Percentiles rank a stretch among this genome's conserved stretches.
Evolutionary conservation across 1,140 invertebrate species (phyloP).

Genomic region (Brachionus koreanus): DNA sequence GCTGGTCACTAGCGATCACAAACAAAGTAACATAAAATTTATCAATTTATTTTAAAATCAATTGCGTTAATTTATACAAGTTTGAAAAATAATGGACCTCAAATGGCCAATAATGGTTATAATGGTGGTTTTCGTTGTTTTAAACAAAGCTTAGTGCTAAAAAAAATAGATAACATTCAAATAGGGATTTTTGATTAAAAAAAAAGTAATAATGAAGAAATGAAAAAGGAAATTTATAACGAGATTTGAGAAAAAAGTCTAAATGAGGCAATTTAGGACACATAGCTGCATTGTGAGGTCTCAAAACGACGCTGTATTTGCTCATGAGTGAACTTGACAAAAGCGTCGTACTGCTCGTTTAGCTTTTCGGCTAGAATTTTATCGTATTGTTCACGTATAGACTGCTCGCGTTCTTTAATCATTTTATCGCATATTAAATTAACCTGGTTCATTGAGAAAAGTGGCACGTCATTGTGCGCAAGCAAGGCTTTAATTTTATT

Average conservation of each 20-base stretch:
- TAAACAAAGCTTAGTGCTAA: not conserved
- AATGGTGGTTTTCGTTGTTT: not conserved
- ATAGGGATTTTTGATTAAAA: not conserved
- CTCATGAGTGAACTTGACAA: constrained; percentile 93
- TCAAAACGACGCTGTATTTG: constrained; percentile 84
- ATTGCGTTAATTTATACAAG: not conserved
- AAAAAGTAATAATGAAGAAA: not conserved
- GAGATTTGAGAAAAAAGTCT: not conserved
- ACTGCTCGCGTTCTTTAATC: constrained; percentile 83
- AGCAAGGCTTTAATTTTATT: not conserved
- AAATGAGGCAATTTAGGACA: not conserved
- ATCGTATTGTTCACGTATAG: constrained; percentile 87
- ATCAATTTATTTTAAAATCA: not conserved
- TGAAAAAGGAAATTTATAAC: not conserved
- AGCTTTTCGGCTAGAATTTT: constrained; percentile 81
- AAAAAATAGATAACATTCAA: not conserved
- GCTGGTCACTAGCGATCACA: not conserved
- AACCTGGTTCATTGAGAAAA: constrained; percentile 90
- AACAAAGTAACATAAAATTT: not conserved
- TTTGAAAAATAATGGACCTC: not conserved
- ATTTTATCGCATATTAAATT: constrained; percentile 89
- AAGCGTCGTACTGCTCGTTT: constrained; percentile 92
- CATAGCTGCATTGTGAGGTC: constrained; percentile 47
- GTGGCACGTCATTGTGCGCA: constrained; percentile 67
- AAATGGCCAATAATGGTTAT: not conserved